Percentiles rank a stretch among this genome's conserved stretches.
Evolutionary conservation across 1,140 invertebrate genomes (phyloP).

Genomic region (Capitella teleta): DNA sequence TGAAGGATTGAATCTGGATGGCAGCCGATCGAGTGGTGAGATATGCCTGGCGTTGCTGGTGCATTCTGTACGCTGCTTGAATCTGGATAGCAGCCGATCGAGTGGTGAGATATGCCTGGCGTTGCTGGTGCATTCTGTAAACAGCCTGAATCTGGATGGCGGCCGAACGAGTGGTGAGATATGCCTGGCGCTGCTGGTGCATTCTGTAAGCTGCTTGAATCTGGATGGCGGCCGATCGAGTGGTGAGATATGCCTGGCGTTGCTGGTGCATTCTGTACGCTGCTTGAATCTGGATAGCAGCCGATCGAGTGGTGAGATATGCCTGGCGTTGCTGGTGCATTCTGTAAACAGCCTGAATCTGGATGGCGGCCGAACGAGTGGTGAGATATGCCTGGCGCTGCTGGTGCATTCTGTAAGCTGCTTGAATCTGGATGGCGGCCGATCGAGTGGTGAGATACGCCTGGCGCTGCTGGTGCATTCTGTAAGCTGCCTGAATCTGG

Average conservation of each 20-base stretch:
- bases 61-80: too few relatives aligned
- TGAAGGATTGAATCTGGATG: too few relatives aligned
- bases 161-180: conserved; percentile 7
- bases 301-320: neutral
- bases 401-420: conserved; percentile 13
- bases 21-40: too few relatives aligned
- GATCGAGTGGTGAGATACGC: too few relatives aligned
- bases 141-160: conserved; percentile 18
- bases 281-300: neutral
- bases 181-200: conserved; percentile 8
- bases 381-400: conserved; percentile 1
- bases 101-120: neutral
- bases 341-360: conserved; percentile 17
- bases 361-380: conserved; percentile 12
- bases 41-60: too few relatives aligned
- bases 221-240: conserved; percentile 21
- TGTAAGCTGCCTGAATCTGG: neutral
- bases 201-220: conserved; percentile 24
- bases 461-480: too few relatives aligned
- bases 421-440: conserved; percentile 30
- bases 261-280: too few relatives aligned
- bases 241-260: too few relatives aligned
- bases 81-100: neutral
- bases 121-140: conserved; percentile 7
- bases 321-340: conserved; percentile 2